A percentile compares a stretch with the other conserved stretches of the same genome.
Conservation (phyloP, 2,797 vertebrate genomes). For the Kryptolebias ocellatus region DNA sequence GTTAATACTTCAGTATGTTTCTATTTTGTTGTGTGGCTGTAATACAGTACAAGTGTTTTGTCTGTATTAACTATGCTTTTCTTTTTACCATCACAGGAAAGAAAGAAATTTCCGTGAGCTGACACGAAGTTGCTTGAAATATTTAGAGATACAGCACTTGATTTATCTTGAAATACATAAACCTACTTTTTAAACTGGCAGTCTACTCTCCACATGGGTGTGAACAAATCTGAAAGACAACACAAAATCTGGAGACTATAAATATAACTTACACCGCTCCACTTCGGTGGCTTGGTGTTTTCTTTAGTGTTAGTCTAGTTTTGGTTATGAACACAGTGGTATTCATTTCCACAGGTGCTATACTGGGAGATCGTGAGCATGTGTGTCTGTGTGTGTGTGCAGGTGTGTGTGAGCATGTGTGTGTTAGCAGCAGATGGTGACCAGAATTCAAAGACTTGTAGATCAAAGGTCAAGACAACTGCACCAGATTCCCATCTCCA, state of each 20-base stretch:
- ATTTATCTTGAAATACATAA: no score
- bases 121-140: no score
- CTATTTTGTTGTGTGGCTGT: no score
- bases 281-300: slow-evolving; percentile 25
- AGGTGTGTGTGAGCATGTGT: neutral
- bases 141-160: no score
- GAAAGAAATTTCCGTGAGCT: no score
- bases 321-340: slow-evolving; percentile 35
- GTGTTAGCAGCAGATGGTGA: slow-evolving; percentile 20
- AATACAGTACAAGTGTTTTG: no score
- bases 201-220: neutral
- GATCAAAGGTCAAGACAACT: slow-evolving; percentile 63
- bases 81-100: no score
- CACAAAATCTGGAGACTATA: slow-evolving; percentile 4
- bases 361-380: neutral
- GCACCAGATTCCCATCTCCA: slow-evolving; percentile 26
- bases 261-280: slow-evolving; percentile 28
- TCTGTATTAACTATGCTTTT: no score
- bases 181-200: no score
- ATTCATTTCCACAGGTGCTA: slow-evolving; percentile 45
- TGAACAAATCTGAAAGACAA: slow-evolving; percentile 16
- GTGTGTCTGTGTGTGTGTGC: neutral
- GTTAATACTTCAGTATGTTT: no score
- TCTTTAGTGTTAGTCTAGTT: slow-evolving; percentile 29
- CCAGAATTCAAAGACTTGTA: slow-evolving; percentile 35